Evolutionary conservation across 1,140 invertebrate genomes (phyloP), one percentile per base, ranked within the genome.

Genomic region (Apis cerana): DNA sequence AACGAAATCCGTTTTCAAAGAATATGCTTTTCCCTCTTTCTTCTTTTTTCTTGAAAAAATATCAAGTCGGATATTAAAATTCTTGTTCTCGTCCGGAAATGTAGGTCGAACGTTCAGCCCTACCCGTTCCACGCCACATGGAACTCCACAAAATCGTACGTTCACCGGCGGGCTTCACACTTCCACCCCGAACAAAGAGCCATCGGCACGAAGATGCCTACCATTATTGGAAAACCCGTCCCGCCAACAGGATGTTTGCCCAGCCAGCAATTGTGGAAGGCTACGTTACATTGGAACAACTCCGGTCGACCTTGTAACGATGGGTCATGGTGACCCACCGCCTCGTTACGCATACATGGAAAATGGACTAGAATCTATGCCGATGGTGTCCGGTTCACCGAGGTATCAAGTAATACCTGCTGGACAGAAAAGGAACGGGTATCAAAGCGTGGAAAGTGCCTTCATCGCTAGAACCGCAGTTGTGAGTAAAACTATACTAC

Each of bases 401-500:
- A 91, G 90, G 59, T 94, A 93, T 85, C 92, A 93, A 58, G 89
- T 93, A 23, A 72, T 90, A 43, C 87, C 88, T 11, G 62, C 70
- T 15, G 83, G 87, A 54, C 89, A 89, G 64, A 92, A 89, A 76
- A 88, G 90, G 74, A 90, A 67, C 64, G 89, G 85, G 8, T 93
- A 93, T 62, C 89, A 92, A 33, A 92, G 89, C 70, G 92, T 93
- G 4, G 94, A 94, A 71, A 93, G 91, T 74, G 93, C 94, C 5
- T 94, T 94, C 72, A 93, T 94, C 27, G 93, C 94, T 0, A 92
- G 93, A 85, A 94, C 94, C 27, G 94, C 94, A 15, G 94, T 94
- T 43, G 94, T 94, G 79, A 93, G 93, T 92, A 33, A 70, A 13
- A 33, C 27, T 50, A 0, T 4, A 69, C 56, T 48, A 12, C 23